Evolutionary conservation across 2,888 invertebrate genomes (phyloP), one percentile per base, ranked within the genome.

Genomic region (Ommatoiulus sabulosus): DNA sequence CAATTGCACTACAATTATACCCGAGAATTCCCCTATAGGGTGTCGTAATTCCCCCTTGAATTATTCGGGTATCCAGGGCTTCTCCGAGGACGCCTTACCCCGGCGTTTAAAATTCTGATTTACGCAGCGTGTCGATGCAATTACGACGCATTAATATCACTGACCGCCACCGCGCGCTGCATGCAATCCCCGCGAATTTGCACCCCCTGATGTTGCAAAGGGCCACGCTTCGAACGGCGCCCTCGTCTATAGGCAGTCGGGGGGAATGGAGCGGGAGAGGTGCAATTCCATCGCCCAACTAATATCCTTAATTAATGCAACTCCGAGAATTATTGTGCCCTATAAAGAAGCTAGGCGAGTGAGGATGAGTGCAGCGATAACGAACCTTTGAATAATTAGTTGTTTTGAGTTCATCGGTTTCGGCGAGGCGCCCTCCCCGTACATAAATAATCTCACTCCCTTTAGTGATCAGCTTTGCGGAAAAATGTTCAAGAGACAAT

Each of bases 381-480:
- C 52, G 52, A 52, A 52, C 52, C 52, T 52, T 52, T 52, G 52
- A 52, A 52, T 52, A 52, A 52, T 52, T 52, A 52, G 52, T 52
- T 52, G 52, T 52, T 52, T 52, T 52, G 52, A 52, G 52, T 52
- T 52, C 52, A 52, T 52, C 52, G 52, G 52, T 52, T 52, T 52
- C 52, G 8, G 52, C 52, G 15, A 52, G 52, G 52, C 15, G 52
- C 52, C 5, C 52, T 52, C 52, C 12, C 52, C 12, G 15, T 12
- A 8, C 15, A 52, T 52, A 52, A 52, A 52, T 52, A 52, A 52
- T 52, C 52, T 15, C n/a, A n/a, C n/a, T 15, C 52, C 52, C 52
- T 52, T 52, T 52, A 52, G 52, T 52, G 52, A 52, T 52, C 52
- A 52, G 52, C 52, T 52, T 52, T 52, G 52, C 52, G 52, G 52